Conservation (phyloP, 1,140 invertebrate genomes). For the Nilaparvata lugens region DNA sequence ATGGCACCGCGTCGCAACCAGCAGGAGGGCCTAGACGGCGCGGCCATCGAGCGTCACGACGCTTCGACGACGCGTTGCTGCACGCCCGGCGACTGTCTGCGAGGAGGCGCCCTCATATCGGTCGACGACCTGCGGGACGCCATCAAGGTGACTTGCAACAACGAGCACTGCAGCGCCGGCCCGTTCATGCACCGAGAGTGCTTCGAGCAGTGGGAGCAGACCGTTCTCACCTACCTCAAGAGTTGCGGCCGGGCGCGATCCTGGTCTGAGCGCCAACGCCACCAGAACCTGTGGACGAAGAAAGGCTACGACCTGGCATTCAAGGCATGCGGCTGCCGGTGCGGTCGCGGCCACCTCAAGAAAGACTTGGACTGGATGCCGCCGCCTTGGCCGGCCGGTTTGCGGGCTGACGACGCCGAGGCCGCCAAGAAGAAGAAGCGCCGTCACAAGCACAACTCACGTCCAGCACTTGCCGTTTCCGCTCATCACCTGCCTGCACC, state of each 20-base stretch:
- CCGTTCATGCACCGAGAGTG: slow-evolving; percentile 93
- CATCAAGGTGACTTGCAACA: slow-evolving; percentile 89
- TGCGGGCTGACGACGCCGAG: slow-evolving; percentile 36
- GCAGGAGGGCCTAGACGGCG: slow-evolving; percentile 4
- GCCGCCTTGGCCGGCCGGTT: slow-evolving; percentile 41
- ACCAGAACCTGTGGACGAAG: slow-evolving; percentile 95
- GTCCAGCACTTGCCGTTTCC: slow-evolving; percentile 45
- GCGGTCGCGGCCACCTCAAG: slow-evolving; percentile 82
- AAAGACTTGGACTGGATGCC: slow-evolving; percentile 90
- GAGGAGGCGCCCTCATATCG: slow-evolving; percentile 51
- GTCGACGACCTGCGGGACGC: slow-evolving; percentile 65
- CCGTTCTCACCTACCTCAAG: slow-evolving; percentile 77
- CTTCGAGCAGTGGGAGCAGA: slow-evolving; percentile 87
- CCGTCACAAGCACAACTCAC: slow-evolving; percentile 49
- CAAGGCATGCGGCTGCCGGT: slow-evolving; percentile 78
- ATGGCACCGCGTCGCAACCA: slow-evolving; percentile 17
- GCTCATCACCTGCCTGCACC: slow-evolving; percentile 32
- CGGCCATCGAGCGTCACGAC: slow-evolving; percentile 22
- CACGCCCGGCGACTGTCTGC: slow-evolving; percentile 54
- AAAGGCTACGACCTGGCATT: slow-evolving; percentile 92
- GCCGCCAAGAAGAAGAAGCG: slow-evolving; percentile 67
- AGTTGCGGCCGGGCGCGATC: slow-evolving; percentile 80
- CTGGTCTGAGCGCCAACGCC: slow-evolving; percentile 87
- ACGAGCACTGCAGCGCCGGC: slow-evolving; percentile 77
- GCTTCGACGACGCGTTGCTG: slow-evolving; percentile 58